Base-by-base conservation (phyloP, 2,888 invertebrate genomes). In the Thecocarcelia acutangulata region DNA sequence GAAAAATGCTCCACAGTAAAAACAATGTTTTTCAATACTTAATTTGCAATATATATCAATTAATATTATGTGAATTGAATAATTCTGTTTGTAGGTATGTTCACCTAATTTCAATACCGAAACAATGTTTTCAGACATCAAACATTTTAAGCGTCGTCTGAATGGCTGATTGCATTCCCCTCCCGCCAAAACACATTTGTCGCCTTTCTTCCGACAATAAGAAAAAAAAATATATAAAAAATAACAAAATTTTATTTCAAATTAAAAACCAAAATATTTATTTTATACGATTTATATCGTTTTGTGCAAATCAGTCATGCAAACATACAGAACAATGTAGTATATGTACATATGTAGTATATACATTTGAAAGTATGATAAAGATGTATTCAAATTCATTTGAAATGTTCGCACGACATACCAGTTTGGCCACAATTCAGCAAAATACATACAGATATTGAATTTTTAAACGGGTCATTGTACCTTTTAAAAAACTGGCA, bases 391-490 rank as follows among this genome's bases (percentile, higher is more conserved):
- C 21, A 52, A 46, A 63, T 54, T 63, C 9, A 21, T 64, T 24
- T 56, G 17, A 56, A 33, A 13, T 15, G 15, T 56, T 64, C 64
- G 74, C 56, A 70, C 74, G 64, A 74, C 64, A 13, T 24, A 66
- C 74, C 74, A 66, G 64, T 74, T 64, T 28, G 42, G 56, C 74
- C 74, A 61, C 61, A 54, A 46, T 76, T 54, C 8, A 44, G 52
- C n/a, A 37, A 33, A 28, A 52, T 15, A 52, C 12, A 3, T 24
- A 42, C 37, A 59, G 40, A 42, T 50, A 28, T 42, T 40, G 42
- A 28, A 19, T 61, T 52, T 52, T n/a, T 33, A 86, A 86, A 85
- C 88, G 85, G 90, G 88, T 90, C 90, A 90, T 86, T 87, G 89
- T 86, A 89, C 90, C 84, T 85, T 76, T 76, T 69, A 69, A 79